Conservation (phyloP, 2,888 invertebrate genomes). For the Baccha elongata region DNA sequence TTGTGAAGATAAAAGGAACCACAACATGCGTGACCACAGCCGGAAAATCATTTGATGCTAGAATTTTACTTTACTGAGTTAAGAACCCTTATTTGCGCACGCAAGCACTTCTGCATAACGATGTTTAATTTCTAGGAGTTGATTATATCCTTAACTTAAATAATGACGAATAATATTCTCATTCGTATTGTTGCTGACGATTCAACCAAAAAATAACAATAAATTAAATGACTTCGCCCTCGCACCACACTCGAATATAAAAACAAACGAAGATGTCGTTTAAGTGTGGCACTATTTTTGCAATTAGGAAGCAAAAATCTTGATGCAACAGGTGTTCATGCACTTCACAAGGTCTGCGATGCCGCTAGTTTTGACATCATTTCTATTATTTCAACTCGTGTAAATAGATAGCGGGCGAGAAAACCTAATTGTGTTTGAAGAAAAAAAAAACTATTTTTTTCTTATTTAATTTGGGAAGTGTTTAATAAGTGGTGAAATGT, state of each 20-base stretch:
- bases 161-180: no score
- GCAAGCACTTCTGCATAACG: conserved; percentile 21
- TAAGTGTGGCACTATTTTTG: background rate
- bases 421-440: conserved; percentile 5
- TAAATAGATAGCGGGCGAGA: no score
- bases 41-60: conserved; percentile 48
- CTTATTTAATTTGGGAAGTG: conserved; percentile 4
- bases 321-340: background rate
- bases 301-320: background rate
- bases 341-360: background rate
- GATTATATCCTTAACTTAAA: no score
- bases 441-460: background rate
- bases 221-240: no score
- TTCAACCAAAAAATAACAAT: no score
- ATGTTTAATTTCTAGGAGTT: conserved; percentile 1
- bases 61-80: conserved; percentile 37
- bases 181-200: no score
- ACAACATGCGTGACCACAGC: conserved; percentile 20
- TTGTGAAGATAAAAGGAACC: background rate
- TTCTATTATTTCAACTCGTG: no score
- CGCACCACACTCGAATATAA: no score
- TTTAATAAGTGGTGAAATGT: background rate
- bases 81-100: conserved; percentile 29
- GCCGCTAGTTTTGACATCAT: background rate
- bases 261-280: background rate